Conservation (phyloP, 2,797 vertebrate species). For the Clarias laeviceps region DNA sequence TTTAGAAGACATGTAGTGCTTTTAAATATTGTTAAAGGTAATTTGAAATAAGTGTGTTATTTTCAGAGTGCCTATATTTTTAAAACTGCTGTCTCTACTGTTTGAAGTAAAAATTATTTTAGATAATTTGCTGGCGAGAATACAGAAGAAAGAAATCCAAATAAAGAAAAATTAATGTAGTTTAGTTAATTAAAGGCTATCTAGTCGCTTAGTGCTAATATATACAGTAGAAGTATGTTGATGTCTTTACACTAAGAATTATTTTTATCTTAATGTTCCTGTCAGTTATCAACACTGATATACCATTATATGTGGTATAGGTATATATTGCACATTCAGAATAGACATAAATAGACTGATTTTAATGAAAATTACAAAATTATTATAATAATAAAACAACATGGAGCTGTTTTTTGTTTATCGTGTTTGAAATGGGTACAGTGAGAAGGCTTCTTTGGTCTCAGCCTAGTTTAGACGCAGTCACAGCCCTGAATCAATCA, state of each 20-base stretch:
- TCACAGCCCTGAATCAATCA: slow-evolving; percentile 34
- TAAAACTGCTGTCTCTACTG: background rate
- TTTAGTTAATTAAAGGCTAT: background rate
- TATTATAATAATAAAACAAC: background rate
- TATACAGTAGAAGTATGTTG: no score
- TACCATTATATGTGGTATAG: no score
- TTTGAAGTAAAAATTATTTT: background rate
- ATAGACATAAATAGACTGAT: background rate
- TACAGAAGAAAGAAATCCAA: background rate
- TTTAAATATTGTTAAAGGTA: background rate
- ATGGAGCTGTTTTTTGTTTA: background rate
- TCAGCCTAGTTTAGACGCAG: background rate
- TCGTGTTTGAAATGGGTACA: background rate
- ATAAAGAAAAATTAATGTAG: background rate
- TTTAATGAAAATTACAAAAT: background rate
- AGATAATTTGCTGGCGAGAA: background rate
- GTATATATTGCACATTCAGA: background rate
- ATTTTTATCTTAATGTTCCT: background rate
- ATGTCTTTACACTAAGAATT: background rate
- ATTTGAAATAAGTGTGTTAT: background rate
- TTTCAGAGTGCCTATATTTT: background rate
- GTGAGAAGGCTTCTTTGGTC: slow-evolving; percentile 7
- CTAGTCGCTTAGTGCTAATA: background rate
- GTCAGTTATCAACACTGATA: background rate
- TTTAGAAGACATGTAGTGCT: background rate